Evolutionary conservation across 2,888 invertebrate genomes (phyloP), one percentile per base, ranked within the genome.

Genomic region (Drosophila borborema): DNA sequence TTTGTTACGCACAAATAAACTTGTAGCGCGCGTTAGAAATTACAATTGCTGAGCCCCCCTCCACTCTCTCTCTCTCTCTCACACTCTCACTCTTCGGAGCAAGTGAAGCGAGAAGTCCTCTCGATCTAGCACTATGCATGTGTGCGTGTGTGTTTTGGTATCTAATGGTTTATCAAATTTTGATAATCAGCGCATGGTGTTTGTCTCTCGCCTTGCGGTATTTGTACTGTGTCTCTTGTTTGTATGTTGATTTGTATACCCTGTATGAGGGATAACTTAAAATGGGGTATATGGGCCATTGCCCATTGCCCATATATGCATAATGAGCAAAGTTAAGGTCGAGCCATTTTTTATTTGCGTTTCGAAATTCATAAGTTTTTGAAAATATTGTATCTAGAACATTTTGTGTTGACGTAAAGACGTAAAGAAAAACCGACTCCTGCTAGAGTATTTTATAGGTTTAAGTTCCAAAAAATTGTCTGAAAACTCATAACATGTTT

Each of bases 1-100:
- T 91, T 89, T 90, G 89, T 84, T 79, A 81, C 77, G 75, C 82
- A 86, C 86, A 90, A n/a, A 87, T 84, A 86, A 80, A 89, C 82
- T 86, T 88, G 90, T 82, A 78, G 80, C 73, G 67, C 74, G 85
- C 72, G 81, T 82, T 90, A 76, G 89, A 88, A 86, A 73, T 74
- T 68, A 48, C 63, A 46, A 74, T 76, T 68, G 70, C 61, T n/a
- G 20, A 20, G 0, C 36, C 8, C 10, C 55, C 20, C 61, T 43
- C 60, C 38, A 6, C 6, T 16, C 9, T 6, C 36, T 18, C 12
- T 12, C 34, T 12, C 12, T 66, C 64, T 49, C 41, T 40, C 36
- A 16, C 20, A 31, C n/a, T 38, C 31, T 14, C 49, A 72, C 69
- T 63, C 45, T 9, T 4, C 45, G 36, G 43, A 64, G 71, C 87